A percentile compares a stretch with the other conserved stretches of the same genome.
These are phyloP conservation scores for Diarsia dahlii DNA, from an alignment of 2,888 invertebrate species.

Conservation along the genomic window DNA sequence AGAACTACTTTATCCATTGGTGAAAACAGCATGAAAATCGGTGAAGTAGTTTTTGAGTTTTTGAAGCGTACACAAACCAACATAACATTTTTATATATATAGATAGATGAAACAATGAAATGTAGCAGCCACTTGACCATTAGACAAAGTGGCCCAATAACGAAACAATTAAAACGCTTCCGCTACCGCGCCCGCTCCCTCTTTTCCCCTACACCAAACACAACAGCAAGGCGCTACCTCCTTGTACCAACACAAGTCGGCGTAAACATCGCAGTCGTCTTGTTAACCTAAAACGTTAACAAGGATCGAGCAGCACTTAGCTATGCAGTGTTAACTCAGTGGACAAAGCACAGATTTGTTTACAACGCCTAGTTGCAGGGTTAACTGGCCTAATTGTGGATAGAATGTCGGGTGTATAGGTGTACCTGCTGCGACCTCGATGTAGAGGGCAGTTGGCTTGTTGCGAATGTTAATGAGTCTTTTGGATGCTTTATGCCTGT, in stretches of 20 bases:
- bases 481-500: not conserved
- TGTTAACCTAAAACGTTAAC: slow-evolving; percentile 89
- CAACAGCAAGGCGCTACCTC: slow-evolving; percentile 76
- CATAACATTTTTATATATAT: too few species aligned
- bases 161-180: not conserved
- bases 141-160: not conserved
- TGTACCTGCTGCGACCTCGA: slow-evolving; percentile 55
- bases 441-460: slow-evolving; percentile 4
- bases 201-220: slow-evolving; percentile 53
- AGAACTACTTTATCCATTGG: too few species aligned
- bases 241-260: slow-evolving; percentile 77
- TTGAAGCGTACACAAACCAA: too few species aligned
- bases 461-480: slow-evolving; percentile 37
- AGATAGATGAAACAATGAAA: too few species aligned
- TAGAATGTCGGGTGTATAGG: slow-evolving; percentile 78
- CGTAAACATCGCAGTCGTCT: slow-evolving; percentile 83
- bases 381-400: slow-evolving; percentile 88
- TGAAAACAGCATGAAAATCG: too few species aligned
- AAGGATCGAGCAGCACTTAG: slow-evolving; percentile 89
- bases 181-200: slow-evolving; percentile 17
- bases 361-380: slow-evolving; percentile 86
- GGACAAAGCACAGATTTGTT: slow-evolving; percentile 88
- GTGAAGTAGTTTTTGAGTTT: too few species aligned
- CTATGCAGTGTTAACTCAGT: slow-evolving; percentile 80
- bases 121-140: not conserved